These are phyloP conservation scores for Steinernema carpocapsae DNA, from an alignment of 2,888 invertebrate genomes.

Conservation along the genomic window DNA sequence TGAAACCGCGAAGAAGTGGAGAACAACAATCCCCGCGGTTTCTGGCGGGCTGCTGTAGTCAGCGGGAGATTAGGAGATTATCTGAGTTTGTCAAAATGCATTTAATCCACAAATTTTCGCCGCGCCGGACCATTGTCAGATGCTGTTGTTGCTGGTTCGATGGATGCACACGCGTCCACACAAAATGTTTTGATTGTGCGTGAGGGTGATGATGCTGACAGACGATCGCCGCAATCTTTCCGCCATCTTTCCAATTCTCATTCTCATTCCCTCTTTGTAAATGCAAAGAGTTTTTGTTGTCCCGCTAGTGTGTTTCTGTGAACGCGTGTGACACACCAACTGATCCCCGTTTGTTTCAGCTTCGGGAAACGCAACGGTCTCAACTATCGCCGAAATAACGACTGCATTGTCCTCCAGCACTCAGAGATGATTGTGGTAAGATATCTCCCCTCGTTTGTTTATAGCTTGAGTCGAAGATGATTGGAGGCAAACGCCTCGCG, in stretches of 20 bases:
- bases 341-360: constrained; percentile 74
- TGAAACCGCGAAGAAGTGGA: constrained; percentile 17
- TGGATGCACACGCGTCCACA: not conserved
- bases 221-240: not conserved
- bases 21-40: not conserved
- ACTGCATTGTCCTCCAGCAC: constrained; percentile 83
- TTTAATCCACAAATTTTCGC: constrained; percentile 30
- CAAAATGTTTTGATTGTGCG: constrained; percentile 33
- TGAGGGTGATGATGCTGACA: constrained; percentile 23
- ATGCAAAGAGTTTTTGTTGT: constrained; percentile 16
- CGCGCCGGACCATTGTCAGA: constrained; percentile 10
- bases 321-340: no score
- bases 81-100: constrained; percentile 32
- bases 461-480: constrained; percentile 28
- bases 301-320: not conserved
- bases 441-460: constrained; percentile 20
- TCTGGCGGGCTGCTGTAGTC: not conserved
- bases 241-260: constrained; percentile 1
- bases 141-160: not conserved
- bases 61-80: constrained; percentile 22
- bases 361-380: constrained; percentile 81
- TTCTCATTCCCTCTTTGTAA: constrained; percentile 12
- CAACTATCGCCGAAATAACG: constrained; percentile 81
- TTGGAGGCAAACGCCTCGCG: constrained; percentile 1
- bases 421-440: constrained; percentile 87